A percentile compares a stretch with the other conserved stretches of the same genome.
Conservation (phyloP, 2,888 invertebrate genomes). For the Doris montereyensis region DNA sequence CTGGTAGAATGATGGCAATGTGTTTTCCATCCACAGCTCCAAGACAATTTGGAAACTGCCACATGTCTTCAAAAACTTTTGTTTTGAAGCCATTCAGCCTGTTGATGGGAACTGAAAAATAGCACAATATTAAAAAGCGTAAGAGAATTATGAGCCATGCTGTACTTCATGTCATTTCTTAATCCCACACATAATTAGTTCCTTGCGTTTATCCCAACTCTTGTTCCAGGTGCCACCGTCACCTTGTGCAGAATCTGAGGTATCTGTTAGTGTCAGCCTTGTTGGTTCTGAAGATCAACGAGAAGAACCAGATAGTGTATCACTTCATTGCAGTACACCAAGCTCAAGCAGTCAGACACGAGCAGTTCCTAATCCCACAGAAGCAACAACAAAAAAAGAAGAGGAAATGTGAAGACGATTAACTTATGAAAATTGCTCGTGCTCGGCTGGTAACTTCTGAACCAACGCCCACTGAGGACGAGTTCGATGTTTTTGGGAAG, state of each 20-base stretch:
- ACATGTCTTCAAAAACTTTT: slow-evolving; percentile 14
- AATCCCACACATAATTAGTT: neutral
- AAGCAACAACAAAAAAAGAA: neutral
- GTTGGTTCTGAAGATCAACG: neutral
- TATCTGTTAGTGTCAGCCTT: neutral
- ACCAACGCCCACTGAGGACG: slow-evolving; percentile 7
- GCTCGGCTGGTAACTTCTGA: neutral
- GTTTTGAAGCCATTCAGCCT: slow-evolving; percentile 13
- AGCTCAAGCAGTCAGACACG: neutral
- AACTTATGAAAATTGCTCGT: neutral
- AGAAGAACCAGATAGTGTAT: neutral
- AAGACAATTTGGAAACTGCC: slow-evolving; percentile 25
- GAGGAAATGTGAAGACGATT: slow-evolving; percentile 16
- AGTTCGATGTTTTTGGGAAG: slow-evolving; percentile 5
- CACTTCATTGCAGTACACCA: neutral
- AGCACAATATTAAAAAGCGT: neutral
- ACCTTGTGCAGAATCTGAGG: neutral
- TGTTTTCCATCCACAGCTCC: slow-evolving; percentile 16
- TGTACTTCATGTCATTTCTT: neutral
- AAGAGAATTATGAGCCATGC: neutral
- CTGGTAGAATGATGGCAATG: neutral
- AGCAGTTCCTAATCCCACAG: neutral
- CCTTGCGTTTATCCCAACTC: neutral
- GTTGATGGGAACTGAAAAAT: slow-evolving; percentile 20
- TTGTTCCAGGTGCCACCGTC: neutral